Evolutionary conservation across 23 tunicate genomes (phyloP), one percentile per base, ranked within the genome.

Genomic region (Styela clava): DNA sequence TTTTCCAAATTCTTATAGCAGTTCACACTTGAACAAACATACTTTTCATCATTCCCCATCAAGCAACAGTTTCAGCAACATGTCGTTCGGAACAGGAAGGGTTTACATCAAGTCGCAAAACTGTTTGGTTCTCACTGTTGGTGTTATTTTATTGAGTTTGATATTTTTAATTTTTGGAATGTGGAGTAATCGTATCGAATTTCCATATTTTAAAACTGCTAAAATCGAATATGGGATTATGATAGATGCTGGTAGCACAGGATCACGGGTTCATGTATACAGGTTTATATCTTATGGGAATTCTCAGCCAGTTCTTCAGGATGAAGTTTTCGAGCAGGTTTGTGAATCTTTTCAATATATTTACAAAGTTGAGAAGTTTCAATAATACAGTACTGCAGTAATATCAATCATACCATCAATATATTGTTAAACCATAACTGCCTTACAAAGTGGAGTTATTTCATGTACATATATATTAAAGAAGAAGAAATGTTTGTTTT

Each of bases 171-270:
- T 76, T 1, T 2, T 36, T 52, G 81, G 81, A 24, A 27, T 35
- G 35, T 76, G 65, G 64, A 52, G 81, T 1, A 22, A 44, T 76
- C 81, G 65, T 7, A 36, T 76, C 16, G 30, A 18, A 29, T n/a
- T n/a, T n/a, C 31, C 31, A 18, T 27, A 1, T 25, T 82, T 64
- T 79, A 3, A 56, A 74, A 35, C 62, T 79, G 77, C 35, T 36
- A 62, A 82, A 24, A 72, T 25, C 0, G 72, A 74, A 33, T 89
- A 70, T 74, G 85, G 85, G 24, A 89, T 89, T 2, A 85, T 89
- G 83, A 36, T 89, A 16, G 95, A 89, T 89, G 95, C 95, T 34
- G 95, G 95, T n/a, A 84, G 88, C 33, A 84, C 95, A 61, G 95
- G 95, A 64, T 85, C 89, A 62, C 79, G 95, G 35, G 82, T 89